These are phyloP conservation scores for Scaptomyza graminum DNA, from an alignment of 1,140 invertebrate species.

Conservation along the genomic window DNA sequence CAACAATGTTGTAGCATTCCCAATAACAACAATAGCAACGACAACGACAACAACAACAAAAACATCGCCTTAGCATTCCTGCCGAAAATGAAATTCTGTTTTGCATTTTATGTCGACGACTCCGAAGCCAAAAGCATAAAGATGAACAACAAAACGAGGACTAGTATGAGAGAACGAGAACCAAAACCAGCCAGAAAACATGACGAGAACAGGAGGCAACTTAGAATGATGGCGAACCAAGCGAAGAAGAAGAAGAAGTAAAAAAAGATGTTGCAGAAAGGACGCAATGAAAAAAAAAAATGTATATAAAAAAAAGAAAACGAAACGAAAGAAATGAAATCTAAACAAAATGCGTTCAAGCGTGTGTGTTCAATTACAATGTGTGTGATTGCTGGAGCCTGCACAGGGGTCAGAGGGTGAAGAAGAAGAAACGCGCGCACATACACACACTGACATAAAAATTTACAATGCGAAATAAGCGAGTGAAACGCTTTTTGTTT, in stretches of 20 bases:
- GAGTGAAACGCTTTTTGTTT: conserved; percentile 69
- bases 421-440: conserved; percentile 40
- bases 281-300: conserved; percentile 15
- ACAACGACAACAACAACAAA: conserved; percentile 38
- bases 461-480: conserved; percentile 82
- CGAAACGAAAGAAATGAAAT: conserved; percentile 69
- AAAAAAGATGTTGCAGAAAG: conserved; percentile 22
- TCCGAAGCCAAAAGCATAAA: conserved; percentile 76
- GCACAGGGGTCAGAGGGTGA: conserved; percentile 12
- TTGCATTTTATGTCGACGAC: conserved; percentile 82
- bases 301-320: conserved; percentile 26
- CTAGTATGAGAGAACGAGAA: conserved; percentile 13
- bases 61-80: conserved; percentile 66
- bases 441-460: conserved; percentile 62
- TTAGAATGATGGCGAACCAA: conserved; percentile 28
- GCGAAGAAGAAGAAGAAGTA: conserved; percentile 6
- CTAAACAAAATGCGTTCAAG: conserved; percentile 82
- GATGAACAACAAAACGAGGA: conserved; percentile 36
- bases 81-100: conserved; percentile 83
- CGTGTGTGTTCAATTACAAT: conserved; percentile 83
- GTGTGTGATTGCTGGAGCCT: conserved; percentile 77
- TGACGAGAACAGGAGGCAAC: conserved; percentile 41
- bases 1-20: conserved; percentile 82
- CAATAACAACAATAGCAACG: conserved; percentile 67
- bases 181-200: conserved; percentile 27